These are phyloP conservation scores for Vombatus ursinus DNA, from an alignment of 2,113 vertebrate genomes.

Conservation along the genomic window DNA sequence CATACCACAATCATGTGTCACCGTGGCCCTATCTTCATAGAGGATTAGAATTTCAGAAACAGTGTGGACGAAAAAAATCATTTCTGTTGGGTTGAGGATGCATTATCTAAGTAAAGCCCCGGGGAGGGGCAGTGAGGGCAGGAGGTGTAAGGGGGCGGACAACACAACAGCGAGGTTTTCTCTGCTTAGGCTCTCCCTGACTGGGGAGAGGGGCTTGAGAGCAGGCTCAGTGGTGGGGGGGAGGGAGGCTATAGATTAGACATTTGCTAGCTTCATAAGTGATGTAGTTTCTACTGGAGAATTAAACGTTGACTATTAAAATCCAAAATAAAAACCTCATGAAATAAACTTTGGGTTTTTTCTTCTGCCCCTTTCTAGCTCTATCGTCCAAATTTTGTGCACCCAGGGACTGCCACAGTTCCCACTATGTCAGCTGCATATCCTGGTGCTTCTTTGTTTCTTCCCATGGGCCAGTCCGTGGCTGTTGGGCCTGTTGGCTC, in stretches of 20 bases:
- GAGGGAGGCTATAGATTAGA: background rate
- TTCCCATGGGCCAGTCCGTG: slow-evolving; percentile 92
- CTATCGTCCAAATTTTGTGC: slow-evolving; percentile 95
- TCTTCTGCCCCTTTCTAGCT: slow-evolving; percentile 84
- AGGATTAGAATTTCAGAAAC: background rate
- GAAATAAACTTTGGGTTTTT: slow-evolving; percentile 24
- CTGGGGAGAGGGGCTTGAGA: background rate
- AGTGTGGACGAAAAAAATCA: background rate
- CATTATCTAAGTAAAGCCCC: background rate
- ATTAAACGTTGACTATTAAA: slow-evolving; percentile 13
- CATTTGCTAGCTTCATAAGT: background rate
- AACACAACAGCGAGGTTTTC: background rate
- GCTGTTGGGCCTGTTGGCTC: slow-evolving; percentile 89
- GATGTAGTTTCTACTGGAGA: background rate
- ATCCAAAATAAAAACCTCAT: background rate
- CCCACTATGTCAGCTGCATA: slow-evolving; percentile 92
- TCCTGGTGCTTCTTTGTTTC: slow-evolving; percentile 91
- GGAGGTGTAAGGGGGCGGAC: background rate
- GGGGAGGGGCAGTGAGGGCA: background rate
- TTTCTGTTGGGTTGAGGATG: slow-evolving; percentile 21
- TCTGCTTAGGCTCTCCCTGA: background rate
- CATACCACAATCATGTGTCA: background rate
- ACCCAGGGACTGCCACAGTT: slow-evolving; percentile 90
- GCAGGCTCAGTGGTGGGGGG: slow-evolving; percentile 12
- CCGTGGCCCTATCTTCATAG: background rate